phyloP scores from a whole-genome alignment of 2,113 vertebrate genomes.

The Bostrychus sinensis region DNA sequence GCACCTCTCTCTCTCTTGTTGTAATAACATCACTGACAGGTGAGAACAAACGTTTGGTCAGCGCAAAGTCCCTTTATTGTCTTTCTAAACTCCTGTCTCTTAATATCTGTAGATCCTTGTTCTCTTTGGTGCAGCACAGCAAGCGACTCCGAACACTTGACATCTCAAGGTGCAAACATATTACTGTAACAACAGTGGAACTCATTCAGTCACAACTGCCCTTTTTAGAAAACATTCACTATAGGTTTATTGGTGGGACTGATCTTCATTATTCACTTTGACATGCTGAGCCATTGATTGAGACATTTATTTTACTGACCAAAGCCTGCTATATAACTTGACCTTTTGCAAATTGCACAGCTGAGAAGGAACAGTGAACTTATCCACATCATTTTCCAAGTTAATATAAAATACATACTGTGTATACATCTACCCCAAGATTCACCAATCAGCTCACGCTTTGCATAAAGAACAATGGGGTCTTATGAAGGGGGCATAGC shows the following conservation, averaged over 20 bases:
- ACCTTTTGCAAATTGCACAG: slow-evolving; percentile 14
- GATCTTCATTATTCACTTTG: slow-evolving; percentile 66
- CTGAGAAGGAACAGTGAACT: neutral
- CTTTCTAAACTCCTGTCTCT: neutral
- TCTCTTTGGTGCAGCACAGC: slow-evolving; percentile 75
- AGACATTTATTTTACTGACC: slow-evolving; percentile 15
- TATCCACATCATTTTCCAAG: no score
- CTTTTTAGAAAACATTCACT: slow-evolving; percentile 80
- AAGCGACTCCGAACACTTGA: slow-evolving; percentile 81
- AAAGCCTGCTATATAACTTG: slow-evolving; percentile 1
- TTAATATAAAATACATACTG: no score
- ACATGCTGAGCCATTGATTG: slow-evolving; percentile 15
- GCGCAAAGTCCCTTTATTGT: neutral
- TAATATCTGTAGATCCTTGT: slow-evolving; percentile 75
- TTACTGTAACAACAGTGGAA: slow-evolving; percentile 72
- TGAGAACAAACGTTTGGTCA: slow-evolving; percentile 49
- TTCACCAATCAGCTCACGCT: no score
- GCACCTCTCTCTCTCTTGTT: slow-evolving; percentile 83
- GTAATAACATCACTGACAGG: slow-evolving; percentile 82
- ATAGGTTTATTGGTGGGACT: slow-evolving; percentile 73
- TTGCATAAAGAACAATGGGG: no score
- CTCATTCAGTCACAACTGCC: slow-evolving; percentile 80
- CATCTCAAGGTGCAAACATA: slow-evolving; percentile 81
- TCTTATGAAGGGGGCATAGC: no score
- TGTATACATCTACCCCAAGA: no score